Conservation (phyloP, 2,888 invertebrate species). For the Andricus quercusramuli region DNA sequence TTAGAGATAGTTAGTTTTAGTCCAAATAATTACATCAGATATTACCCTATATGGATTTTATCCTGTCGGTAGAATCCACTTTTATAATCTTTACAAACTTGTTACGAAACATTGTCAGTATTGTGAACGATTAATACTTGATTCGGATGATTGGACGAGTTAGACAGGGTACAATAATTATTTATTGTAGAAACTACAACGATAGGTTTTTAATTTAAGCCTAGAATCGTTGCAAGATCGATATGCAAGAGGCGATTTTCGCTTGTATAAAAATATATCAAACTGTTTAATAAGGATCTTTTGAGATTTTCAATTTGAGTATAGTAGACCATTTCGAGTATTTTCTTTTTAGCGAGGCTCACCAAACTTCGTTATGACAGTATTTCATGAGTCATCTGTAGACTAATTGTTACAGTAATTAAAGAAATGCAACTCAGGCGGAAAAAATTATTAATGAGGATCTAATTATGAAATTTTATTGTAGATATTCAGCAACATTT, state of each 20-base stretch:
- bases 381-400: slow-evolving; percentile 6
- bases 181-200: neutral
- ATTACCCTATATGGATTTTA: neutral
- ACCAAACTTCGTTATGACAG: neutral
- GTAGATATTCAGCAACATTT: neutral
- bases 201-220: neutral
- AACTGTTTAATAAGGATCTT: neutral
- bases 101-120: neutral
- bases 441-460: neutral
- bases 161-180: neutral
- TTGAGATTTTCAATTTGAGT: slow-evolving; percentile 14
- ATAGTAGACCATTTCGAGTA: neutral
- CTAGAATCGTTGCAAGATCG: neutral
- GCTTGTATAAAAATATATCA: neutral
- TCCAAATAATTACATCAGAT: neutral
- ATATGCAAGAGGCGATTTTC: neutral
- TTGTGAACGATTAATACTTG: neutral
- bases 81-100: slow-evolving; percentile 31
- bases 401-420: slow-evolving; percentile 12
- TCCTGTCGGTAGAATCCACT: neutral
- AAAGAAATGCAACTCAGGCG: slow-evolving; percentile 10
- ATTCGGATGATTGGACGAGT: neutral
- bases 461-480: neutral
- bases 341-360: slow-evolving; percentile 4
- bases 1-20: slow-evolving; percentile 12